phyloP scores from a whole-genome alignment of 2,113 vertebrate genomes.

The Eptesicus fuscus region DNA sequence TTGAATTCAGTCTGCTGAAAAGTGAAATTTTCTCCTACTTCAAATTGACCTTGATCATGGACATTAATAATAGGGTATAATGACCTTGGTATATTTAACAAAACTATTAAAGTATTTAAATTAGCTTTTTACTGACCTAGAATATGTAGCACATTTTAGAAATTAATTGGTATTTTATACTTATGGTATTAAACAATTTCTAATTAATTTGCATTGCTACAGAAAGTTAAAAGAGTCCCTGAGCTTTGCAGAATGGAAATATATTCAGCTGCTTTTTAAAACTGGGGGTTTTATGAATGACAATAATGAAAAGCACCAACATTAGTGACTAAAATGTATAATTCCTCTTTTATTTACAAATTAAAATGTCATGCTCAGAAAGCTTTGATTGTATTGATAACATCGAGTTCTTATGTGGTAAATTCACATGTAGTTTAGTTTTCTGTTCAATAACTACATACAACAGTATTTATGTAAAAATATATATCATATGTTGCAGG shows the following conservation, averaged over 20 bases:
- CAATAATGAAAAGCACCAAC: not conserved
- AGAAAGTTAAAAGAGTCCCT: constrained; percentile 13
- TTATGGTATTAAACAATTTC: not conserved
- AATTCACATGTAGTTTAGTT: not conserved
- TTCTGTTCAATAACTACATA: not conserved
- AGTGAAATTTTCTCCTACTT: constrained; percentile 13
- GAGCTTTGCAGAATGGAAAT: not conserved
- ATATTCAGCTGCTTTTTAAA: constrained; percentile 39
- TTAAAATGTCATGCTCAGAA: not conserved
- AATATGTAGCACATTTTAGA: constrained; percentile 29
- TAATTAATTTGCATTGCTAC: constrained; percentile 11
- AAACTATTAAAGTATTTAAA: constrained; percentile 22
- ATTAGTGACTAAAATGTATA: constrained; percentile 19
- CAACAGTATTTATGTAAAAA: not conserved
- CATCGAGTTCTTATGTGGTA: not conserved
- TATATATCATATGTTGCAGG: not conserved
- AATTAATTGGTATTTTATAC: not conserved
- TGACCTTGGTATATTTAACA: not conserved
- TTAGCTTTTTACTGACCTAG: not conserved
- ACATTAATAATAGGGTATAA: constrained; percentile 9
- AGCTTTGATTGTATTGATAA: not conserved
- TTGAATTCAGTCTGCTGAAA: constrained; percentile 19
- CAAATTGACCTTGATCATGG: not conserved
- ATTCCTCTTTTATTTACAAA: not conserved
- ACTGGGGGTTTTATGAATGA: not conserved